A percentile compares a stretch with the other conserved stretches of the same genome.
Evolutionary conservation across 2,113 vertebrate genomes (phyloP).

Genomic region (Acrocephalus arundinaceus): DNA sequence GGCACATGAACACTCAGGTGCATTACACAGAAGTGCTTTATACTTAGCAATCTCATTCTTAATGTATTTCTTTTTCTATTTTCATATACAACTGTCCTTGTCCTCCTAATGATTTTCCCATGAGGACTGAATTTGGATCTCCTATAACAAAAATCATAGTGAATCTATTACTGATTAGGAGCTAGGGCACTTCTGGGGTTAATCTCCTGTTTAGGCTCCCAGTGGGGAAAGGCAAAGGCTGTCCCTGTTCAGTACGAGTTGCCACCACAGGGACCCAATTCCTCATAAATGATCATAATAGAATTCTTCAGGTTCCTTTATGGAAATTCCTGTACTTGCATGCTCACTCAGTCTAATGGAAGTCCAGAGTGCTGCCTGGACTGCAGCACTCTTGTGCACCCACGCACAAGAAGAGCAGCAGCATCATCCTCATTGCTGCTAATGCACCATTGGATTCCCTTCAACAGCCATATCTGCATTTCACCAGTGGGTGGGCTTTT

Average conservation of each 20-base stretch:
- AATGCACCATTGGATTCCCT: background rate
- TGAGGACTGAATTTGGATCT: background rate
- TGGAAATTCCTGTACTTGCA: background rate
- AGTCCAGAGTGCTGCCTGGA: background rate
- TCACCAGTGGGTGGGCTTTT: background rate
- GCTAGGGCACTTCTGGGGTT: background rate
- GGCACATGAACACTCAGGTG: background rate
- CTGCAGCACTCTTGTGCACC: rapidly evolving
- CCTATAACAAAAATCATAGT: background rate
- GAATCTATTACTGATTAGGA: background rate
- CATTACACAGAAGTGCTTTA: background rate
- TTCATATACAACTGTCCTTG: rapidly evolving
- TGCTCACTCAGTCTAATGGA: background rate
- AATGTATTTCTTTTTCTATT: background rate
- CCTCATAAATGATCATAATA: background rate
- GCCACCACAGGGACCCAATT: background rate
- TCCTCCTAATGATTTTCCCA: background rate
- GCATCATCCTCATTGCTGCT: background rate
- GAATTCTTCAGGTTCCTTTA: background rate
- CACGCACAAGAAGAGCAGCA: background rate
- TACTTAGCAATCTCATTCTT: background rate
- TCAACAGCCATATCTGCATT: background rate
- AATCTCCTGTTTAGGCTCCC: background rate
- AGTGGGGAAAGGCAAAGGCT: background rate
- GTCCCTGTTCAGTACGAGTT: background rate